Conservation (phyloP, 92 coral and sea anemone genomes). For the Muricea muricata region DNA sequence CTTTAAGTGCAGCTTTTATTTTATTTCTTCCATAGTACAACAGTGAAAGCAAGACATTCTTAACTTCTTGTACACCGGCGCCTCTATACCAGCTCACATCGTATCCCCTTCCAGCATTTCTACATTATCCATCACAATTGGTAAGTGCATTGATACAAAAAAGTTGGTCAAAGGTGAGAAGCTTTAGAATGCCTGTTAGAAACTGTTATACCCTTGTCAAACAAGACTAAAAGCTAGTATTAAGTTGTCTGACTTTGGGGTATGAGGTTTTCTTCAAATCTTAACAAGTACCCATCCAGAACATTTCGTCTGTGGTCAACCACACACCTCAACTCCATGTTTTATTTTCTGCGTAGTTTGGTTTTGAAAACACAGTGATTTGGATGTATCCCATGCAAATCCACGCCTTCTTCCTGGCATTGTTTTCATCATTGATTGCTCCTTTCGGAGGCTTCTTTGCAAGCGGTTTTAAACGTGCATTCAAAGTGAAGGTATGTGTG, state of each 20-base stretch:
- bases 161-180: no score
- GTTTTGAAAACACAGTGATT: constrained; percentile 69
- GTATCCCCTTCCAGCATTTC: constrained; percentile 11
- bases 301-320: no score
- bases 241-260: no score
- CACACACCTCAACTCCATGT: no score
- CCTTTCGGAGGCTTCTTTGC: constrained; percentile 99
- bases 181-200: no score
- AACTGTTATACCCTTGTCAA: no score
- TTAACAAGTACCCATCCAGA: no score
- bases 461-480: constrained; percentile 97
- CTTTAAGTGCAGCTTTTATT: no score
- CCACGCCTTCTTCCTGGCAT: constrained; percentile 81
- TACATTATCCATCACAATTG: constrained; percentile 23
- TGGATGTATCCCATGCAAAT: constrained; percentile 98
- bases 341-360: constrained; percentile 66
- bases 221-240: no score
- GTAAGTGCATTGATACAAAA: no score
- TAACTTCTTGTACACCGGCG: constrained; percentile 21
- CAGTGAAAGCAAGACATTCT: constrained; percentile 32
- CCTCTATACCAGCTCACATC: constrained; percentile 10
- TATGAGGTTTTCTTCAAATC: no score
- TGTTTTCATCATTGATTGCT: constrained; percentile 93
- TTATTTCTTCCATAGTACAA: constrained; percentile 25
- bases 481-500: constrained; percentile 98